These are phyloP conservation scores for Steinernema khuongi DNA, from an alignment of 1,140 invertebrate genomes.

Conservation along the genomic window DNA sequence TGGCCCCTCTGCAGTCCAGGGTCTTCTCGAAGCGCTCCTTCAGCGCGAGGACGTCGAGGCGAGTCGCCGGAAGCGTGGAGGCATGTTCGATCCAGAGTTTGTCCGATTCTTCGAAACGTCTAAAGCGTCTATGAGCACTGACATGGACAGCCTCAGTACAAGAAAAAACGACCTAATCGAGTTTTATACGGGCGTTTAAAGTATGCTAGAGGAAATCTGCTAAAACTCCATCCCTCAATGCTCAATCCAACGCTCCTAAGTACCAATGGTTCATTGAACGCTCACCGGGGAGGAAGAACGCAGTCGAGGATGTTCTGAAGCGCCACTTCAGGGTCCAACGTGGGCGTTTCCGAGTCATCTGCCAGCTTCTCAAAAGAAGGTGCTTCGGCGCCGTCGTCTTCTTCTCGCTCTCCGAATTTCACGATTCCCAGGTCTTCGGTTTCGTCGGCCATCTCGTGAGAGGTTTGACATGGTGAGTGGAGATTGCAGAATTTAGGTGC, in stretches of 20 bases:
- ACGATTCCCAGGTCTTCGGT: not conserved
- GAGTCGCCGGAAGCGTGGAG: constrained; percentile 86
- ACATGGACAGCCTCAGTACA: no score
- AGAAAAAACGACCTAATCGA: no score
- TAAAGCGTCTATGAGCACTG: no score
- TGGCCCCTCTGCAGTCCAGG: constrained; percentile 80
- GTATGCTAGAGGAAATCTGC: constrained; percentile 63
- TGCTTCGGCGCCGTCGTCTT: not conserved
- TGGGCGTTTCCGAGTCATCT: constrained; percentile 24
- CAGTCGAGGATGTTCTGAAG: constrained; percentile 82
- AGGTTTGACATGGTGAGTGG: no score
- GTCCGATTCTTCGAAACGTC: constrained; percentile 65
- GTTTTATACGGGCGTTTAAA: no score
- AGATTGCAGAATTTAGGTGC: no score
- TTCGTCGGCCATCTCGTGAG: constrained; percentile 2
- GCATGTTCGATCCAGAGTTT: constrained; percentile 67
- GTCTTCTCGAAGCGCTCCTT: constrained; percentile 87
- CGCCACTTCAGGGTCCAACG: constrained; percentile 51
- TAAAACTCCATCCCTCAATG: constrained; percentile 18
- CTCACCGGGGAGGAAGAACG: constrained; percentile 79
- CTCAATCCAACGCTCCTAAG: no score
- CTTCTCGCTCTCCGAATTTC: not conserved
- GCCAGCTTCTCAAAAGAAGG: constrained; percentile 49
- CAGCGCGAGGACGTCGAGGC: constrained; percentile 86
- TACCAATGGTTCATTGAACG: no score